Evolutionary conservation across 1,140 invertebrate species (phyloP), one percentile per base, ranked within the genome.

Genomic region (Eubasilissa regina): DNA sequence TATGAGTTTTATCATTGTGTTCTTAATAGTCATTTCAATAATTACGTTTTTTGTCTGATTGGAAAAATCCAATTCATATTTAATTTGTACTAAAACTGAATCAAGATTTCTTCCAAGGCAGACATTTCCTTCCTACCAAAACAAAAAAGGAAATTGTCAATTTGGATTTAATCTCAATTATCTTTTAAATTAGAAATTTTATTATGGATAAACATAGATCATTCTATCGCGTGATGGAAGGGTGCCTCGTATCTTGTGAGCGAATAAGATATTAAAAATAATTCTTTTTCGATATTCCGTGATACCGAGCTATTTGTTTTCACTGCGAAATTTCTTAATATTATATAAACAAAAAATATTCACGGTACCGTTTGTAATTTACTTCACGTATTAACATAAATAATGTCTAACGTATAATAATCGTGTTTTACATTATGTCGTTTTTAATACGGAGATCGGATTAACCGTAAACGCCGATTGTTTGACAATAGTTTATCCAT

Each of bases 131-230:
- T 17, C 13, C 12, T 7, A 56, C 53, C 58, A 12, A 62, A 21
- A 12, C 58, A 70, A 70, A 70, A 13, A 70, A 70, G 45, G 48
- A 70, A 70, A 70, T 70, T 70, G 66, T 19, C 66, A 51, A 70
- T 70, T 70, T 48, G 66, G 19, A 70, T 70, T 70, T 48, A 48
- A 70, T 70, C 66, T 70, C 66, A 70, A 70, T 70, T 70, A 70
- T 70, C 8, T 70, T 70, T 70, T 21, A 51, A 70, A 70, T 70
- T 70, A 70, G 66, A 70, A 70, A 70, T 70, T 70, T 70, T 70
- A 70, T 70, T 70, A 70, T 25, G 66, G 66, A 48, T 70, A 70
- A 70, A 48, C 45, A 70, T 70, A 48, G 66, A 70, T 48, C 48
- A 70, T 21, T 19, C 12, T 47, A 68, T 70, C 66, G 66, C 66